phyloP scores from a whole-genome alignment of 2,113 vertebrate species.

The Plecotus auritus region DNA sequence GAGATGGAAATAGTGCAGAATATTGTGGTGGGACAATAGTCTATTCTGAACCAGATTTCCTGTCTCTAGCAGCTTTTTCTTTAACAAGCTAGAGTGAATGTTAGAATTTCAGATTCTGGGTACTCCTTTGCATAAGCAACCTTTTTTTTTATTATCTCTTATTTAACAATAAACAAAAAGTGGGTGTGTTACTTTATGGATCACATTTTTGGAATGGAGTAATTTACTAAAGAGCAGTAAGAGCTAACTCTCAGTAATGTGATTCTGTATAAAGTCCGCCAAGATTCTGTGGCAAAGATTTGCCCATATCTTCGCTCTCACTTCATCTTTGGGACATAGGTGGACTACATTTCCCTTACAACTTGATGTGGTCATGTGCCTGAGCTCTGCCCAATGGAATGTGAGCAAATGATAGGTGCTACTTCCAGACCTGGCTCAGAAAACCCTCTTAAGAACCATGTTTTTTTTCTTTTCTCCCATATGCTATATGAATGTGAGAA shows the following conservation, averaged over 20 bases:
- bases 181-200: neutral
- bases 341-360: neutral
- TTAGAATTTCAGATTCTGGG: constrained; percentile 50
- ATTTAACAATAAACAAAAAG: constrained; percentile 18
- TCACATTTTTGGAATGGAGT: constrained; percentile 26
- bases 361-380: neutral
- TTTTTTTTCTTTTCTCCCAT: neutral
- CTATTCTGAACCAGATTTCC: constrained; percentile 72
- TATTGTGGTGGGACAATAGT: constrained; percentile 71
- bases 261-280: constrained; percentile 3
- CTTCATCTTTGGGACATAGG: neutral
- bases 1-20: constrained; percentile 78
- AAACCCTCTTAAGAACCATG: neutral
- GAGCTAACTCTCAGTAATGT: neutral
- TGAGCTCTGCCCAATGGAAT: neutral
- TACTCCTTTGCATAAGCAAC: neutral
- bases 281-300: neutral
- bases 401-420: neutral
- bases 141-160: neutral
- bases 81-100: constrained; percentile 62
- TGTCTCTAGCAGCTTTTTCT: constrained; percentile 72
- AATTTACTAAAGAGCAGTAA: neutral
- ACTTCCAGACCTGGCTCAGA: neutral
- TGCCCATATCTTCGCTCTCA: neutral
- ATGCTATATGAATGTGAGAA: neutral